Evolutionary conservation across 2,888 invertebrate genomes (phyloP), one percentile per base, ranked within the genome.

Genomic region (Panzeria rudis): DNA sequence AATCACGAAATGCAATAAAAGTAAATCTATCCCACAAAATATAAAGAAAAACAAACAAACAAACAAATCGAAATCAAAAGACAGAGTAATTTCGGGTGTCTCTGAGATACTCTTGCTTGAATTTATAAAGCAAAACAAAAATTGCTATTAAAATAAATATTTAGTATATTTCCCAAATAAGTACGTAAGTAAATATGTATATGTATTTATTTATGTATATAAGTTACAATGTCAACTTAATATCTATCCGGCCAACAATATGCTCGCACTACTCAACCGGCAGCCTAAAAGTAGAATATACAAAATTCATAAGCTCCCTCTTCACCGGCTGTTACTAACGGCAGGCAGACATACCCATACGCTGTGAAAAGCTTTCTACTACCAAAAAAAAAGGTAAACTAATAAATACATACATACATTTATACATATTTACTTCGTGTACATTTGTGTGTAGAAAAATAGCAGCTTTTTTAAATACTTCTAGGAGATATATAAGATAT

Each of bases 271-370:
- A 44, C 8, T 15, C 47, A 0, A 6, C 15, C 52, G 20, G 29
- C 54, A 32, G 17, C 50, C 17, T 41, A 8, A 64, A 75, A 47
- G 15, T 35, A 69, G 25, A 15, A 17, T 38, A 23, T 15, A 80
- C 38, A 72, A 73, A 77, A 29, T n/a, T 23, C 54, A 32, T 41
- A 52, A 5, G 20, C 54, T 35, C 44, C 54, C 35, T 59, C 56
- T 72, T 54, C 6, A 23, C 3, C n/a, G 72, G 64, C 47, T 54
- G 54, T 72, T 79, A 64, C 71, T 71, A 79, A 64, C 64, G 52
- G 64, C 79, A 79, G 79, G 54, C 79, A 79, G 71, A 72, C 79
- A 25, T 35, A 47, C 62, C 35, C 72, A 64, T 11, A 44, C 64
- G 32, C 35, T 1, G 11, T 13, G 6, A 79, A 56, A 3, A 50